Percentiles rank a stretch among this genome's conserved stretches.
Conservation (phyloP, 2,113 vertebrate genomes). For the Leuciscus idus region DNA sequence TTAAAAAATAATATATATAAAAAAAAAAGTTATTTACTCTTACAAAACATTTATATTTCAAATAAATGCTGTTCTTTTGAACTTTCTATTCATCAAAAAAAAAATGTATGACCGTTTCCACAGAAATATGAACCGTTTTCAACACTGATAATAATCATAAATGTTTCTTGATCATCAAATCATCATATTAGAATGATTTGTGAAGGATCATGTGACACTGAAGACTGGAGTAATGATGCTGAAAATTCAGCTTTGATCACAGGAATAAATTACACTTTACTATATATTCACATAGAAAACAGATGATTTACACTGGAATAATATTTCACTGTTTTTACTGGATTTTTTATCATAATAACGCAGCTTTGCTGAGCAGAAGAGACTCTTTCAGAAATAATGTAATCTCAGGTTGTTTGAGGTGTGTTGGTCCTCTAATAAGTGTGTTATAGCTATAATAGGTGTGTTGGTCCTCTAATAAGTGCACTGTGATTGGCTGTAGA, state of each 20-base stretch:
- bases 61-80: background rate
- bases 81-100: background rate
- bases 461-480: background rate
- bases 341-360: background rate
- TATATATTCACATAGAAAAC: background rate
- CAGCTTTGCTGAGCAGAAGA: background rate
- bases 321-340: background rate
- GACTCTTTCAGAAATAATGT: background rate
- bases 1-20: too few relatives aligned
- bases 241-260: background rate
- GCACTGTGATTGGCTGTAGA: too few relatives aligned
- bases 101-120: background rate
- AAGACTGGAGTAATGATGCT: too few relatives aligned
- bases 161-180: too few relatives aligned
- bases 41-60: background rate
- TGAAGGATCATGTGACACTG: too few relatives aligned
- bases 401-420: background rate
- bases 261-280: background rate
- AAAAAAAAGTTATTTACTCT: too few relatives aligned
- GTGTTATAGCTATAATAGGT: background rate
- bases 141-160: too few relatives aligned
- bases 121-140: background rate
- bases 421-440: background rate
- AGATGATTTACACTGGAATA: rapidly evolving
- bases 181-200: too few relatives aligned